phyloP scores from a whole-genome alignment of 2,113 vertebrate genomes.

The Saguinus imperator region DNA sequence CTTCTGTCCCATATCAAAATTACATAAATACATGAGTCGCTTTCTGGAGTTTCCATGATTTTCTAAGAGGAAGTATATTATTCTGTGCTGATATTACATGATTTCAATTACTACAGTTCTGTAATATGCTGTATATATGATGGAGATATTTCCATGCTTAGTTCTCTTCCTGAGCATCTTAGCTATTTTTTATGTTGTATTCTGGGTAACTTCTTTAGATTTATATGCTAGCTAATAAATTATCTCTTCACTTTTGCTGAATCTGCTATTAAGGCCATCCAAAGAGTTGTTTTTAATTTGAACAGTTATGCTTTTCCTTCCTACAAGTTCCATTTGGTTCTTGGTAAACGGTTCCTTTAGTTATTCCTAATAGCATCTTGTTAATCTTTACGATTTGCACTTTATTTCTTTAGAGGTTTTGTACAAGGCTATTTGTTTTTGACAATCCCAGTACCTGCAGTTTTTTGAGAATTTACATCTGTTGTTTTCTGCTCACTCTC shows the following conservation, averaged over 20 bases:
- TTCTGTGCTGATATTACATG: background rate
- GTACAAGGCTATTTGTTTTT: background rate
- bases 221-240: background rate
- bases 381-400: background rate
- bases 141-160: background rate
- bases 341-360: background rate
- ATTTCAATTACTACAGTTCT: background rate
- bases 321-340: background rate
- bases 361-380: background rate
- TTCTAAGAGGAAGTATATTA: background rate
- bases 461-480: background rate
- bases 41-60: background rate
- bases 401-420: constrained; percentile 27
- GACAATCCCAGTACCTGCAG: background rate
- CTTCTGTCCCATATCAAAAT: background rate
- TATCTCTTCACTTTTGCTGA: background rate
- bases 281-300: background rate
- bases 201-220: background rate
- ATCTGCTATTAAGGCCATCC: background rate
- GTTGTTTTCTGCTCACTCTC: background rate
- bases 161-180: background rate
- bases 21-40: background rate
- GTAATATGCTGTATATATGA: background rate
- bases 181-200: background rate
- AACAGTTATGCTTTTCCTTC: background rate